These are phyloP conservation scores for Drosophila subpulchrella DNA, from an alignment of 1,140 invertebrate species.

Conservation along the genomic window DNA sequence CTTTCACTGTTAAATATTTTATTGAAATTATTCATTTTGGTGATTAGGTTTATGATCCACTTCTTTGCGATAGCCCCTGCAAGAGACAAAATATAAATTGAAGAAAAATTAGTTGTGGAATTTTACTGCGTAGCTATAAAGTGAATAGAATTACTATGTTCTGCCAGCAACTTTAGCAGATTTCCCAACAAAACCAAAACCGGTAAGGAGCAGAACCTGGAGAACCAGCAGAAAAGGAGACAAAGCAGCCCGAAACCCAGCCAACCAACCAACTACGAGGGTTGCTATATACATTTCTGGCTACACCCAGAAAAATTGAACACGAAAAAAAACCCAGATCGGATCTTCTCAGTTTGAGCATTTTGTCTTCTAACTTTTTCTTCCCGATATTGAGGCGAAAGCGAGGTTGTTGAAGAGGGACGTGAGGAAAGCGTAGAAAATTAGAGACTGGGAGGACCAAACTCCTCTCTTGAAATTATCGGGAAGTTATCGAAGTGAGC, in stretches of 20 bases:
- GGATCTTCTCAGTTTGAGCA: no score
- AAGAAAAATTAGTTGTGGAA: constrained; percentile 57
- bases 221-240: neutral
- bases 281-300: no score
- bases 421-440: no score
- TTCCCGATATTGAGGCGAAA: no score
- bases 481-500: no score
- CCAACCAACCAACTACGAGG: constrained; percentile 37
- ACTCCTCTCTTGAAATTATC: no score
- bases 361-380: no score
- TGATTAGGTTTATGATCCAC: neutral
- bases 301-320: no score
- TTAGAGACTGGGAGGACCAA: no score
- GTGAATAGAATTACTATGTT: constrained; percentile 8
- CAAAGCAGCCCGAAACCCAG: constrained; percentile 34
- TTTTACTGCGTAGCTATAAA: constrained; percentile 41
- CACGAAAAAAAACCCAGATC: no score
- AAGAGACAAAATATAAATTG: constrained; percentile 25
- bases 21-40: constrained; percentile 32
- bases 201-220: neutral
- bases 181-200: constrained; percentile 50
- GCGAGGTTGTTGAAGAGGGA: no score
- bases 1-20: constrained; percentile 36
- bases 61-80: constrained; percentile 25
- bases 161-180: constrained; percentile 5